phyloP scores from a whole-genome alignment of 2,797 vertebrate species.

The Phaenicophaeus curvirostris region DNA sequence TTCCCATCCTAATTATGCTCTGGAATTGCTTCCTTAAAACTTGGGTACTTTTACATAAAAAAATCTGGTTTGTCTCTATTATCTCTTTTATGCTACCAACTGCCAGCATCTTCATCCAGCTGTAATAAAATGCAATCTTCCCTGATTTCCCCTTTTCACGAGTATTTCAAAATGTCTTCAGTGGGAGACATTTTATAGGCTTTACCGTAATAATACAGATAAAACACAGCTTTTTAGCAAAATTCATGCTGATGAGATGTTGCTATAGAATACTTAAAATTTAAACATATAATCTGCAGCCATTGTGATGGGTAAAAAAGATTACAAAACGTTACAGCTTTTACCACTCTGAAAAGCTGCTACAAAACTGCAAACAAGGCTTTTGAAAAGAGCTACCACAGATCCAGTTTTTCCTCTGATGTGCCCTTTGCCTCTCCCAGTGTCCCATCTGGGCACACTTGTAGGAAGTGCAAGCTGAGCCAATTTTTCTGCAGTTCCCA shows the following conservation, averaged over 20 bases:
- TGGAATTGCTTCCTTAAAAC: neutral
- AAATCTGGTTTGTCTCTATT: neutral
- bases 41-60: neutral
- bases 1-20: neutral
- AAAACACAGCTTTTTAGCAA: neutral
- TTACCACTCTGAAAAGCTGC: neutral
- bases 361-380: neutral
- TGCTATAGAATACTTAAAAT: conserved; percentile 25
- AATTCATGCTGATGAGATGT: neutral
- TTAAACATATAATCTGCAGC: neutral
- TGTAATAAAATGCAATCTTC: neutral
- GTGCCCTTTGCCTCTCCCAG: neutral
- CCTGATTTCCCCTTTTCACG: neutral
- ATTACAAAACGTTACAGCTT: neutral
- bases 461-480: neutral
- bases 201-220: neutral
- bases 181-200: neutral
- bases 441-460: neutral
- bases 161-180: neutral
- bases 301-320: neutral
- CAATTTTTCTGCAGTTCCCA: neutral
- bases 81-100: neutral
- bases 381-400: neutral
- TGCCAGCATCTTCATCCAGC: neutral
- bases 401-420: neutral